Base-by-base conservation (phyloP, 2,888 invertebrate genomes). In the Macrosoma leucophasiata region DNA sequence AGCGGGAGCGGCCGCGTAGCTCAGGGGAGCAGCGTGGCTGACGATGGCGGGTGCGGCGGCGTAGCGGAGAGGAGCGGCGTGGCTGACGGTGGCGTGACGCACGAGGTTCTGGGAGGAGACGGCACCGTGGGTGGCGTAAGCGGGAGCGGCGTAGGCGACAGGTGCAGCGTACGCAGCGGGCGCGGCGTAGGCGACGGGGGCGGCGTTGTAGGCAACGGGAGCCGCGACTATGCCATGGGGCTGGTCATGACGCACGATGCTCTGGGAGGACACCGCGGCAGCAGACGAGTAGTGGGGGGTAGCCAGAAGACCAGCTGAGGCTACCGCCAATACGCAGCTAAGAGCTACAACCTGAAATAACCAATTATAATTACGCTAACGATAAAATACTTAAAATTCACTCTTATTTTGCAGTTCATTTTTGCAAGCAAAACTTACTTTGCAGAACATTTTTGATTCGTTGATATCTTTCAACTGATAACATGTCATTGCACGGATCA, bases 201-300 rank as follows among this genome's bases (percentile, higher is more conserved):
- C 46, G 33, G 31, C 43, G 28, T 46, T 44, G 35, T 54, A 50
- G 21, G 21, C 29, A 8, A 21, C 41, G 41, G 49, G 47, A 33
- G 44, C 44, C 22, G 53, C 31, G 11, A 50, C 50, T 7, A 48
- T 41, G 7, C 52, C 34, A 3, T 34, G 63, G 52, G 34, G 64
- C 62, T 57, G 65, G 59, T 68, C 71, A 46, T 62, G 65, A 33
- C 72, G 66, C 17, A 71, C 59, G 46, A 70, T 65, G 52, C 55
- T 70, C 41, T 69, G 68, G 3, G 69, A 70, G 22, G 72, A 73
- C n/a, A 71, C 65, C 4, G 65, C 66, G 2, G 57, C 50, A 7
- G 67, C 67, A 3, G 60, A 45, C 8, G 66, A 65, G 54, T 69
- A 66, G 46, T 74, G 71, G 62, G 33, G 85, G 36, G 43, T 77